These are phyloP conservation scores for Columba janthina DNA, from an alignment of 2,113 vertebrate species.

Conservation along the genomic window DNA sequence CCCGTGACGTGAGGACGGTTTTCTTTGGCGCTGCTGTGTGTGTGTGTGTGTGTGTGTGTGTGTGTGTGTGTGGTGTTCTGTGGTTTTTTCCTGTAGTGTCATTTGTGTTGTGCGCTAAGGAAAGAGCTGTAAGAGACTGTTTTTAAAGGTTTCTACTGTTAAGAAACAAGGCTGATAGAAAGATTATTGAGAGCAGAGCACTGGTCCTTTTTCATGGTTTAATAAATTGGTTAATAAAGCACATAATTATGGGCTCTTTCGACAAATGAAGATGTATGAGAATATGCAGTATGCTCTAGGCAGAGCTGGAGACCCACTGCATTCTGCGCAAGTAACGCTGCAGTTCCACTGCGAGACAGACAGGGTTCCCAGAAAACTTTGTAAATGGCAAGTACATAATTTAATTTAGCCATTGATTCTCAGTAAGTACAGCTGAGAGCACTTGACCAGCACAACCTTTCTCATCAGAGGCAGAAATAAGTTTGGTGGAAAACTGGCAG, in stretches of 20 bases:
- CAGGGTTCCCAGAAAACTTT: not conserved
- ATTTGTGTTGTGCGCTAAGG: not conserved
- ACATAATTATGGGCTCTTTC: not conserved
- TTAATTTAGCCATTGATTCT: not conserved
- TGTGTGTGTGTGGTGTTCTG: too few relatives aligned
- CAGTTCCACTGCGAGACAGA: not conserved
- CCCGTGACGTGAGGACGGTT: not conserved
- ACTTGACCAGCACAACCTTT: not conserved
- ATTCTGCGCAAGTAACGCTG: not conserved
- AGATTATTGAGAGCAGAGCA: not conserved
- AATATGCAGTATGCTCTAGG: not conserved
- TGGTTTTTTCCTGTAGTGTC: not conserved
- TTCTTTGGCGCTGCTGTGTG: not conserved
- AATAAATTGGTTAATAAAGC: not conserved
- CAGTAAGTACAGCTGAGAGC: not conserved
- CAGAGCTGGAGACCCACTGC: not conserved
- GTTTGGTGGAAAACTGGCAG: not conserved
- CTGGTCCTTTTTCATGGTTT: not conserved
- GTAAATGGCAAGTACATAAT: not conserved
- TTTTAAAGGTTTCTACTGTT: not conserved
- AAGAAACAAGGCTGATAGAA: not conserved
- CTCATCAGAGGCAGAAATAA: not conserved
- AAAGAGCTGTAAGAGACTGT: not conserved
- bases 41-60: too few relatives aligned
- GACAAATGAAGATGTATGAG: not conserved